Percentiles rank a stretch among this genome's conserved stretches.
Evolutionary conservation across 2,113 vertebrate genomes (phyloP).

Genomic region (Phoenicopterus ruber): DNA sequence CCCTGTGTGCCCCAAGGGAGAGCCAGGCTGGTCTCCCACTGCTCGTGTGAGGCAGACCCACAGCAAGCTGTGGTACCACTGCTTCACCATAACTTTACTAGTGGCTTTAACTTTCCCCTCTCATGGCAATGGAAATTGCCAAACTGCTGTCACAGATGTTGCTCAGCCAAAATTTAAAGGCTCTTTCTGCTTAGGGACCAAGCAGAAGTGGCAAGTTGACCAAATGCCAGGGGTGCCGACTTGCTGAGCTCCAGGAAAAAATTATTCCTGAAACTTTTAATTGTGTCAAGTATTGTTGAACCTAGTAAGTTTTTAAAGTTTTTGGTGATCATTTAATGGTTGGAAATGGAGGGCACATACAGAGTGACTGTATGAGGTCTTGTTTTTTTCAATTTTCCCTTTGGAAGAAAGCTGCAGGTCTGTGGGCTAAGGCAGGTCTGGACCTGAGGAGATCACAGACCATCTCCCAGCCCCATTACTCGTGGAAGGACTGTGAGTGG

Average conservation of each 20-base stretch:
- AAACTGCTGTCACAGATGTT: background rate
- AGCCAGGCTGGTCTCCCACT: background rate
- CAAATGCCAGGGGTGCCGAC: background rate
- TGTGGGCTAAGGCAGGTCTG: background rate
- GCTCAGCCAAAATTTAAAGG: background rate
- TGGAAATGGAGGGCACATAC: background rate
- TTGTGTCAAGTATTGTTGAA: background rate
- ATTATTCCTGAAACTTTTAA: background rate
- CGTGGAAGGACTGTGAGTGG: background rate
- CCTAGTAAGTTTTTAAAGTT: background rate
- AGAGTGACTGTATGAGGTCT: background rate
- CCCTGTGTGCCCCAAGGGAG: background rate
- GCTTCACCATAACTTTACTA: background rate
- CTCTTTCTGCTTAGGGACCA: background rate
- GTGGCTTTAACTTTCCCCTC: background rate
- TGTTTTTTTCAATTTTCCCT: background rate
- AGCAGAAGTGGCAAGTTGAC: background rate
- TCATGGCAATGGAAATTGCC: fast-evolving
- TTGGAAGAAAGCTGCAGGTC: background rate
- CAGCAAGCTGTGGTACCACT: background rate
- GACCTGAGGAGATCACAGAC: background rate
- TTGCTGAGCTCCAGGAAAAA: background rate
- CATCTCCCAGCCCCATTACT: background rate
- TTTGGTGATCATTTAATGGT: background rate
- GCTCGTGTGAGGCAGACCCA: background rate